Base-by-base conservation (phyloP, 2,113 vertebrate genomes). In the Halcyon malimbica region DNA sequence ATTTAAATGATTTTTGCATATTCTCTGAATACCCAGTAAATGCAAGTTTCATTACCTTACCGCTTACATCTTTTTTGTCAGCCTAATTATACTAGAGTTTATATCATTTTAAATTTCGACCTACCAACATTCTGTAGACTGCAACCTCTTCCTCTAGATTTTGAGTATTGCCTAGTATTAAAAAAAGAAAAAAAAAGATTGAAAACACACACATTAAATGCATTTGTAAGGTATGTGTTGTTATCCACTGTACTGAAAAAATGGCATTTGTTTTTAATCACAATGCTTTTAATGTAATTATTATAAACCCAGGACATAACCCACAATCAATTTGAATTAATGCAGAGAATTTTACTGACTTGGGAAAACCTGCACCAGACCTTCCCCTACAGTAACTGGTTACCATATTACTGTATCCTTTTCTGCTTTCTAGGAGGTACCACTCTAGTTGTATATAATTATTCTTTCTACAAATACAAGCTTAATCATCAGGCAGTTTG, bases 1-100 rank as follows among this genome's bases (percentile, higher is more conserved):
- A 96, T 96, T 92, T 92, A 92, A 96, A 83, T 73, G 65, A 92
- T 96, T 97, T 96, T 96, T 96, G 95, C 96, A 96, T 96, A 95
- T 97, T 94, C 54, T 94, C 62, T 95, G 92, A 96, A 97, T 95
- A 90, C 65, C 62, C 83, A 93, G 76, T 94, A 94, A 97, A 96
- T 94, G 90, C 83, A 94, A 96, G 83, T 95, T 97, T 93, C 92
- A 90, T 92, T 94, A 95, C 92, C 91, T 95, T 91, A 87, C 77
- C 0, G 1, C 73, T 96, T 92, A 87, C n/a, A 90, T 74, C 46
- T 82, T 83, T 88, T 93, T 93, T 87, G 83, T 95, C 93, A 90
- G 67, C 41, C 65, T 92, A 93, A 92, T 94, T 96, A 82, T 57
- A 76, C 62, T n/a, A 80, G 48, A 63, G 23, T 94, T 95, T 92